Evolutionary conservation across 2,888 invertebrate genomes (phyloP).

Genomic region (Phlogophora meticulosa): DNA sequence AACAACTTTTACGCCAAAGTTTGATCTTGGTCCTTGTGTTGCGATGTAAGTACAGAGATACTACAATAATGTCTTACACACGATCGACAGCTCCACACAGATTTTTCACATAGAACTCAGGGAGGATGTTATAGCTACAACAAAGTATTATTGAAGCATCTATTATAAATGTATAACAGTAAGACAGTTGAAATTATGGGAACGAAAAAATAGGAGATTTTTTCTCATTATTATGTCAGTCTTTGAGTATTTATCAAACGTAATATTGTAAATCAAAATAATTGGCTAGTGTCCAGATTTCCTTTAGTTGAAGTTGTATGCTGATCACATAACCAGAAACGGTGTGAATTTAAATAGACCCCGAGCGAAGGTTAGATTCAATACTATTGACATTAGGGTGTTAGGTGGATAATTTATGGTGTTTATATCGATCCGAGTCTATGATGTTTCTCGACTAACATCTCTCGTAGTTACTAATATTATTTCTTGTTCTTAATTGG

Average conservation of each 20-base stretch:
- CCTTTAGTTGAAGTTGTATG: background rate
- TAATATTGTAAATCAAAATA: slow-evolving; percentile 36
- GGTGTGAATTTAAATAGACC: slow-evolving; percentile 31
- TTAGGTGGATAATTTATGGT: slow-evolving; percentile 25
- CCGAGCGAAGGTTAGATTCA: slow-evolving; percentile 29
- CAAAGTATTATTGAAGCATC: background rate
- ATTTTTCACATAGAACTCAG: slow-evolving; percentile 23
- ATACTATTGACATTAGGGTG: slow-evolving; percentile 5
- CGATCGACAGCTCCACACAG: background rate
- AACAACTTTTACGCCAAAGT: too few relatives aligned
- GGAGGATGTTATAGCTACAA: slow-evolving; percentile 35
- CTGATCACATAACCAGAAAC: slow-evolving; percentile 37
- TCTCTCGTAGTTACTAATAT: background rate
- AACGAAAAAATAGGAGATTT: slow-evolving; percentile 26
- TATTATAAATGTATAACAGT: slow-evolving; percentile 12
- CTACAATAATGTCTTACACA: too few relatives aligned
- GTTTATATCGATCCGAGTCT: slow-evolving; percentile 4
- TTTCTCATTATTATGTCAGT: slow-evolving; percentile 29
- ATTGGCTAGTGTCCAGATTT: slow-evolving; percentile 38
- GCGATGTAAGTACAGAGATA: too few relatives aligned
- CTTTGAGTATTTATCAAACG: background rate
- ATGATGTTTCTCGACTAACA: slow-evolving; percentile 6
- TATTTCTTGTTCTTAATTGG: background rate
- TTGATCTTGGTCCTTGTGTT: too few relatives aligned
- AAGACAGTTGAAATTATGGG: slow-evolving; percentile 38